A percentile compares a stretch with the other conserved stretches of the same genome.
Evolutionary conservation across 2,797 vertebrate species (phyloP).

Genomic region (Austrolebias charrua): DNA sequence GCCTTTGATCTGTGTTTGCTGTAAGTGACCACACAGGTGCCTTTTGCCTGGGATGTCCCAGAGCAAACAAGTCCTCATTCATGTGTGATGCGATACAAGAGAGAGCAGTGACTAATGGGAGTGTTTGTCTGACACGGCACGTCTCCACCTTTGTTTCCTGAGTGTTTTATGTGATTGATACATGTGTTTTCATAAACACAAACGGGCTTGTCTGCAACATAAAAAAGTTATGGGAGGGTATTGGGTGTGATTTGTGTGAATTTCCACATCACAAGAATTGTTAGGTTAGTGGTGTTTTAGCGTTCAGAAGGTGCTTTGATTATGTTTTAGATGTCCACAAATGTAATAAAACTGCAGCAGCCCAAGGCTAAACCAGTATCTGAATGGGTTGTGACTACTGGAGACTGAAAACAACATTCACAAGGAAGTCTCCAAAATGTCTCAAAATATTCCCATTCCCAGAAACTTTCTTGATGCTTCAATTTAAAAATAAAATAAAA

Average conservation of each 20-base stretch:
- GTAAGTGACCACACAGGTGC: conserved; percentile 69
- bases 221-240: conserved; percentile 64
- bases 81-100: conserved; percentile 55
- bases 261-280: conserved; percentile 69
- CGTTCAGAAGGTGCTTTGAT: conserved; percentile 57
- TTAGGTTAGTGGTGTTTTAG: conserved; percentile 53
- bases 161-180: conserved; percentile 78
- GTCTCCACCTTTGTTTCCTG: conserved; percentile 73
- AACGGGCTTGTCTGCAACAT: conserved; percentile 76
- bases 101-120: conserved; percentile 75
- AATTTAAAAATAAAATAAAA: too few relatives aligned
- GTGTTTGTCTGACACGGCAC: conserved; percentile 76
- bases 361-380: background rate
- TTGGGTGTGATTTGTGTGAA: conserved; percentile 51
- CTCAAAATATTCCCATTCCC: too few relatives aligned
- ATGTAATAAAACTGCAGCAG: conserved; percentile 36
- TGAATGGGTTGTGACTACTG: too few relatives aligned
- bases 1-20: conserved; percentile 71
- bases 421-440: too few relatives aligned
- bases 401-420: too few relatives aligned
- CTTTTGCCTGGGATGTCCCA: conserved; percentile 62
- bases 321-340: conserved; percentile 51
- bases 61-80: conserved; percentile 70
- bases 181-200: conserved; percentile 74
- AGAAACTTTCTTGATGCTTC: too few relatives aligned